These are phyloP conservation scores for Labeo catla DNA, from an alignment of 2,113 vertebrate genomes.

Conservation along the genomic window DNA sequence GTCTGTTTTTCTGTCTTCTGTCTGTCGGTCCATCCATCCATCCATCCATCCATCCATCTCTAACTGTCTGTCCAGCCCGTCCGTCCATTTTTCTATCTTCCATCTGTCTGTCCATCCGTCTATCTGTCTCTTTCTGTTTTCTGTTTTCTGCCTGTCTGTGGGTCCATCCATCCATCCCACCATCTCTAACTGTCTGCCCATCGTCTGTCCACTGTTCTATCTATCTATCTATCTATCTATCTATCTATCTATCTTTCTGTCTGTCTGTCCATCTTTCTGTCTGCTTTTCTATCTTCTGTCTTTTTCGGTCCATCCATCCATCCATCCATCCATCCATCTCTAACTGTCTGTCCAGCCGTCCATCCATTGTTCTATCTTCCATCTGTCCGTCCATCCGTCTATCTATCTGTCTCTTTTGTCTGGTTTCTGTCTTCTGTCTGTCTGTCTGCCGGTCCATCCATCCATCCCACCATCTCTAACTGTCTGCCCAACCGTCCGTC, in stretches of 20 bases:
- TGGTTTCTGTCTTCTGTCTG: too few species aligned
- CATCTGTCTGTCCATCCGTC: neutral
- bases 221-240: rapidly evolving
- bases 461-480: too few species aligned
- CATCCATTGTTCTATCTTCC: neutral
- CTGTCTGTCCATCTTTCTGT: neutral
- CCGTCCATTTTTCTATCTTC: neutral
- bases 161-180: rapidly evolving
- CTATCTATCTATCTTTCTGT: neutral
- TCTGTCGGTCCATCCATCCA: neutral
- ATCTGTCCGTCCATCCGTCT: neutral
- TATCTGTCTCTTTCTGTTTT: neutral
- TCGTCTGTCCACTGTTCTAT: neutral
- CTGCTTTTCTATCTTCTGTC: neutral
- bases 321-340: neutral
- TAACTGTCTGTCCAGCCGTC: neutral
- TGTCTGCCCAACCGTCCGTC: too few species aligned
- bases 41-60: neutral
- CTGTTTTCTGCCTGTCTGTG: neutral
- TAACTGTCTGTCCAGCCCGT: neutral
- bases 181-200: neutral
- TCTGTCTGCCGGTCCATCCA: too few species aligned
- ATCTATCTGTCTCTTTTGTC: neutral
- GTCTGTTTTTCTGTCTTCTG: neutral
- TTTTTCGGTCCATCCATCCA: rapidly evolving